Evolutionary conservation across 2,797 vertebrate species (phyloP).

Genomic region (Sebastes baramenuke): DNA sequence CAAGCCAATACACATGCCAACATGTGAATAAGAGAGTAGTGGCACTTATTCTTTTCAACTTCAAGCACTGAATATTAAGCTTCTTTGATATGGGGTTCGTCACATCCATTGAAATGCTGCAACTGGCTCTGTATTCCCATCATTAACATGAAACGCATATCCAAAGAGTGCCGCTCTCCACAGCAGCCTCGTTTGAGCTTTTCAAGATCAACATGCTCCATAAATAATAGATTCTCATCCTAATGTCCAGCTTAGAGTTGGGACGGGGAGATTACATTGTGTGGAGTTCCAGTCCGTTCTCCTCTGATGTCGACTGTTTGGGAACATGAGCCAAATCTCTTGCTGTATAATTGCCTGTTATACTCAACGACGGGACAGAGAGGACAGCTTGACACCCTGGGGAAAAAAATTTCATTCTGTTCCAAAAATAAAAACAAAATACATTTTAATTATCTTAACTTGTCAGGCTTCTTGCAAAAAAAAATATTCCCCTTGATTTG

Average conservation of each 20-base stretch:
- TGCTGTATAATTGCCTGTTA: constrained; percentile 42
- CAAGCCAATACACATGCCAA: too few species aligned
- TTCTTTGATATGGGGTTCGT: constrained; percentile 11
- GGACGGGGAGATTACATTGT: constrained; percentile 37
- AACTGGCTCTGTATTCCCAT: neutral
- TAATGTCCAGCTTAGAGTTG: constrained; percentile 44
- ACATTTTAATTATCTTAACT: constrained; percentile 76
- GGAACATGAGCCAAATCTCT: constrained; percentile 46
- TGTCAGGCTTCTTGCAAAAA: constrained; percentile 66
- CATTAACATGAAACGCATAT: constrained; percentile 1
- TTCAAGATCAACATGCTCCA: constrained; percentile 13
- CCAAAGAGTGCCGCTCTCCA: neutral
- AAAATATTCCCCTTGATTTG: constrained; percentile 71
- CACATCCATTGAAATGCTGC: constrained; percentile 1
- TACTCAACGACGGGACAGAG: constrained; percentile 32
- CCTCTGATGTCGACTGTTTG: constrained; percentile 15
- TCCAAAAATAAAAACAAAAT: constrained; percentile 61
- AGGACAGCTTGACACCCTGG: constrained; percentile 35
- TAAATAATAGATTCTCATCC: constrained; percentile 22
- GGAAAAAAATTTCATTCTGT: constrained; percentile 15
- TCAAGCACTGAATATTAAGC: constrained; percentile 1
- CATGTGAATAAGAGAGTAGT: too few species aligned
- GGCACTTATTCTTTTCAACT: too few species aligned
- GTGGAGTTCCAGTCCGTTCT: neutral
- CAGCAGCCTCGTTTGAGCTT: constrained; percentile 4